phyloP scores from a whole-genome alignment of 2,888 invertebrate species.

The Tiliacea aurago region DNA sequence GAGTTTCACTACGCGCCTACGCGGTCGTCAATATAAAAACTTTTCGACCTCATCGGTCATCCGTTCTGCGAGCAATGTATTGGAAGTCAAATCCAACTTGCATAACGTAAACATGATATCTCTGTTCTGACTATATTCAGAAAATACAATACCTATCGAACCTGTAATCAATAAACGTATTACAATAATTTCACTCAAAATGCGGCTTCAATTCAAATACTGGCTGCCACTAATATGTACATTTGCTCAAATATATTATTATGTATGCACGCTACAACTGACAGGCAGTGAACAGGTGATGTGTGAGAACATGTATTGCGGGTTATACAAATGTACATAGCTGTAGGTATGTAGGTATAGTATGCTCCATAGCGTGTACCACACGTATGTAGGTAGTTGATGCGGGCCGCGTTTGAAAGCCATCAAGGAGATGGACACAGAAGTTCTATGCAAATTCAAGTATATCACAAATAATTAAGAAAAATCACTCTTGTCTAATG shows the following conservation, averaged over 20 bases:
- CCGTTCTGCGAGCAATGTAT: neutral
- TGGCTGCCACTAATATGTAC: neutral
- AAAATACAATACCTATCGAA: constrained; percentile 2
- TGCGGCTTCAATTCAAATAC: constrained; percentile 12
- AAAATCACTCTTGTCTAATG: no score
- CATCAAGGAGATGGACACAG: constrained; percentile 1
- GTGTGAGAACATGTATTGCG: constrained; percentile 56
- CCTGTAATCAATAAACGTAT: constrained; percentile 4
- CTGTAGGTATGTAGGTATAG: constrained; percentile 1
- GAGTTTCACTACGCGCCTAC: no score
- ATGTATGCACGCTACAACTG: constrained; percentile 38
- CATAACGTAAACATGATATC: neutral
- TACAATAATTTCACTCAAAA: constrained; percentile 28
- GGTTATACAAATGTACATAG: constrained; percentile 20
- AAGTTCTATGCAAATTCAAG: constrained; percentile 2
- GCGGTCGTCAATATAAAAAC: neutral
- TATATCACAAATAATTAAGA: no score
- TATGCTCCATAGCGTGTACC: constrained; percentile 31
- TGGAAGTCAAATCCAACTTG: neutral
- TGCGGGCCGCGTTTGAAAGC: constrained; percentile 45
- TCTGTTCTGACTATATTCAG: neutral
- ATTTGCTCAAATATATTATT: constrained; percentile 34
- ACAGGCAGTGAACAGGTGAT: constrained; percentile 51
- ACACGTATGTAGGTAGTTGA: constrained; percentile 45
- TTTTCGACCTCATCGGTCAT: neutral